Conservation (phyloP, 23 tunicate genomes). For the Trididemnum clinides region DNA sequence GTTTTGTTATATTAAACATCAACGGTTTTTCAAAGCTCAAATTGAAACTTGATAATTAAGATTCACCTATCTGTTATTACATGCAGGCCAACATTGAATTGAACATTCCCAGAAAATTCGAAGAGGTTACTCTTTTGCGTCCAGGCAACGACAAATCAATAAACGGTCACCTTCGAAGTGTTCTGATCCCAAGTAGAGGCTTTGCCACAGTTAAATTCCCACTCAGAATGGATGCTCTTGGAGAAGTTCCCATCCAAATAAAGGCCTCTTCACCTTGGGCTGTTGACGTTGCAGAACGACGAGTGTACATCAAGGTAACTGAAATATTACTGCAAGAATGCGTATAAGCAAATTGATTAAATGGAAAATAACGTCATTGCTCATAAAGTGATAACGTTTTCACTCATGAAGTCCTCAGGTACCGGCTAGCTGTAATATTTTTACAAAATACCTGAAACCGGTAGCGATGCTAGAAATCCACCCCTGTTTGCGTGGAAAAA, state of each 20-base stretch:
- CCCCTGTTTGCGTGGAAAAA: too few species aligned
- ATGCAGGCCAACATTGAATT: background rate
- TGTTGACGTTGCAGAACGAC: background rate
- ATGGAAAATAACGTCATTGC: too few species aligned
- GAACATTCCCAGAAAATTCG: background rate
- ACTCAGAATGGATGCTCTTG: background rate
- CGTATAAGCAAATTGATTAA: too few species aligned
- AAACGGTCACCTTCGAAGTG: slow-evolving; percentile 18
- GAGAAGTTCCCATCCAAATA: slow-evolving; percentile 23
- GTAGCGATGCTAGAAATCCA: too few species aligned
- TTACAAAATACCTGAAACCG: too few species aligned
- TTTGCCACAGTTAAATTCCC: slow-evolving; percentile 33
- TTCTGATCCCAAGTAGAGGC: slow-evolving; percentile 32
- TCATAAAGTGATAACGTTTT: too few species aligned
- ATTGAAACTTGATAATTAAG: too few species aligned
- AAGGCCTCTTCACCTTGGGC: background rate
- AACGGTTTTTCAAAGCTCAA: too few species aligned
- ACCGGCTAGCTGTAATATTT: too few species aligned
- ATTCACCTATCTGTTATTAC: background rate
- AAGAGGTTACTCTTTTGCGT: background rate
- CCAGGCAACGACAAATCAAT: background rate
- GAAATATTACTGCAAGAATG: too few species aligned
- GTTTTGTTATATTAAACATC: too few species aligned
- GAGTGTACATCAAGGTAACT: slow-evolving; percentile 29
- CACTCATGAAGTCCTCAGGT: too few species aligned